Evolutionary conservation across 1,140 invertebrate genomes (phyloP), one percentile per base, ranked within the genome.

Genomic region (Drosophila kohkoa): DNA sequence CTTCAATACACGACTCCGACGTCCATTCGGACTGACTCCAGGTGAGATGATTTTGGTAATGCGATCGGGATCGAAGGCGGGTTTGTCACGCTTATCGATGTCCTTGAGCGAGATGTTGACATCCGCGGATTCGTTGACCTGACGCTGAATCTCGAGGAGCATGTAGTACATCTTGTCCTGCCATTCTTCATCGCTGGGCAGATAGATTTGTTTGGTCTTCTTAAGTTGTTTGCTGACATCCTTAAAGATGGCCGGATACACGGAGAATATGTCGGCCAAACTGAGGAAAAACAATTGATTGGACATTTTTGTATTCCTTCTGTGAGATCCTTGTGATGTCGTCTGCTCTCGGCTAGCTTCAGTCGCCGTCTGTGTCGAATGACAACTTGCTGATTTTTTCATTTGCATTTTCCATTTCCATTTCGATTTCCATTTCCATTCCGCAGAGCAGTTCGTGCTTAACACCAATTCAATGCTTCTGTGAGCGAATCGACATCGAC

Each of bases 111-210:
- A 80, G 0, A 90, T 46, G 2, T 75, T 79, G 8, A 71, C 72
- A 46, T 92, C 87, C 2, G 72, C 20, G 10, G 82, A 76, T 10
- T 92, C 82, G 45, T 92, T 92, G 1, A 92, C 90, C n/a, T 83
- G 76, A 2, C 91, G 89, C 91, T 97, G 96, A 63, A 96, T 93
- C 51, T 95, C 95, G 2, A 97, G 94, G n/a, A 97, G 92, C 63
- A 94, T 93, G 79, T 96, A 96, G 81, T 97, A 97, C 82, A 96
- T 95, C 73, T 95, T 94, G 10, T 95, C 94, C 62, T 96, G 93
- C 95, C 95, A 97, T 11, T 95, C 94, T 75, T 94, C 94, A 77
- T 96, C 95, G 79, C 96, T 96, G 11, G 96, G 96, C 20, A 96
- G 92, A 57, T 93, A 92, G 5, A 94, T 90, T 11, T 93, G 91